phyloP scores from a whole-genome alignment of 2,113 vertebrate genomes.

The Nematolebias whitei region DNA sequence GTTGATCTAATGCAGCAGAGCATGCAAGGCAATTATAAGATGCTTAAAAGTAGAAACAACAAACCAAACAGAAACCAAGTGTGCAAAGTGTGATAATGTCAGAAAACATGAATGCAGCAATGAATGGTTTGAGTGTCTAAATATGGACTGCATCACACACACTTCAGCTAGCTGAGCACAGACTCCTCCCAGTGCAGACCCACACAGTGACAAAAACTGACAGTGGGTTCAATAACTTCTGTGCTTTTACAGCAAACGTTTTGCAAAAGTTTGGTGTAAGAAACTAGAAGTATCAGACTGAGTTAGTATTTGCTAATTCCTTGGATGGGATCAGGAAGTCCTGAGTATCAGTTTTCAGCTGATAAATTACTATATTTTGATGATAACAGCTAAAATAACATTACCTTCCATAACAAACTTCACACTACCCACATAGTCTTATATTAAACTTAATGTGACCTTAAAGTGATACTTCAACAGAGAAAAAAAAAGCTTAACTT shows the following conservation, averaged over 20 bases:
- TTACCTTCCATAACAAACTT: background rate
- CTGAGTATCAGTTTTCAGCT: no score
- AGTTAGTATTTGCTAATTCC: background rate
- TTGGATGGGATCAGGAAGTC: background rate
- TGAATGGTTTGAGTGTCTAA: background rate
- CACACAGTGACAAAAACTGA: background rate
- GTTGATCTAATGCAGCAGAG: background rate
- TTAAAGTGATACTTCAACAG: conserved; percentile 7
- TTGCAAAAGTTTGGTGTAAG: background rate
- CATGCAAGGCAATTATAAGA: background rate
- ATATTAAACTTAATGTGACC: background rate
- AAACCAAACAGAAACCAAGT: no score
- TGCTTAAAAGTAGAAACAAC: background rate
- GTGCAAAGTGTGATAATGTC: background rate
- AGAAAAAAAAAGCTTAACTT: conserved; percentile 38
- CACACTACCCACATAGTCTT: background rate
- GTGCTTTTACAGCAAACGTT: background rate
- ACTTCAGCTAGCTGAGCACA: conserved; percentile 1
- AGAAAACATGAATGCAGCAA: background rate
- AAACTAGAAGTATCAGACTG: background rate
- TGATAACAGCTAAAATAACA: background rate
- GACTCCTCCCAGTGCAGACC: background rate
- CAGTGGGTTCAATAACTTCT: background rate
- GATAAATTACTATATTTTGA: background rate
- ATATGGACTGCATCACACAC: background rate